These are phyloP conservation scores for Seriola aureovittata DNA, from an alignment of 2,113 vertebrate species.

Conservation along the genomic window DNA sequence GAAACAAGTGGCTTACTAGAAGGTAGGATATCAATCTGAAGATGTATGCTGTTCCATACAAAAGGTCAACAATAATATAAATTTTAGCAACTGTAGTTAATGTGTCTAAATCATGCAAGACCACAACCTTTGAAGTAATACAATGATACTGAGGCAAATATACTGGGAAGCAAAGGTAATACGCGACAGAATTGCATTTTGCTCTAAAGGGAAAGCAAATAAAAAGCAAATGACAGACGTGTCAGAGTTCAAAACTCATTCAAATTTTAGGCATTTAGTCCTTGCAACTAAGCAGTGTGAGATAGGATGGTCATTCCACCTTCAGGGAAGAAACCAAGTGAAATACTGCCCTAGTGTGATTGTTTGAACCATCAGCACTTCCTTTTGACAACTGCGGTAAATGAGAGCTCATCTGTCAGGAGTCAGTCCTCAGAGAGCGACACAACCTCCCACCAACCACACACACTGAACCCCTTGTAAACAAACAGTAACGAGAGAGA, in stretches of 20 bases:
- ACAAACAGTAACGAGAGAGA: conserved; percentile 63
- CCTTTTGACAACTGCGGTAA: conserved; percentile 30
- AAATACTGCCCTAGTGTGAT: not conserved
- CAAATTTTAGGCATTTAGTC: not conserved
- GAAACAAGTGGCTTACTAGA: not conserved
- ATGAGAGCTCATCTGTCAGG: conserved; percentile 55
- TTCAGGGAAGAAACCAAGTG: not conserved
- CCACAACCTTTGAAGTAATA: not conserved
- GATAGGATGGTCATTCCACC: not conserved
- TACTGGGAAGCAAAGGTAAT: not conserved
- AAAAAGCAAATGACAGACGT: not conserved
- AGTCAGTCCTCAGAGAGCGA: conserved; percentile 37
- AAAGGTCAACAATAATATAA: not conserved
- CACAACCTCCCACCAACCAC: conserved; percentile 47
- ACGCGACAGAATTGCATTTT: not conserved
- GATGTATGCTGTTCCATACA: not conserved
- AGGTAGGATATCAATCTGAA: not conserved
- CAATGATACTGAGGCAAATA: not conserved
- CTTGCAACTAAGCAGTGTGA: not conserved
- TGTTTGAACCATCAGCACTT: conserved; percentile 21
- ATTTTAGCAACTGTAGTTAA: not conserved
- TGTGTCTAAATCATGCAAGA: not conserved
- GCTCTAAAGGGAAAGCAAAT: not conserved
- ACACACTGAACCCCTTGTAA: conserved; percentile 58
- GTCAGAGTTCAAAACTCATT: not conserved